A percentile compares a stretch with the other conserved stretches of the same genome.
phyloP scores from a whole-genome alignment of 2,888 invertebrate genomes.

The Thecophora atra region DNA sequence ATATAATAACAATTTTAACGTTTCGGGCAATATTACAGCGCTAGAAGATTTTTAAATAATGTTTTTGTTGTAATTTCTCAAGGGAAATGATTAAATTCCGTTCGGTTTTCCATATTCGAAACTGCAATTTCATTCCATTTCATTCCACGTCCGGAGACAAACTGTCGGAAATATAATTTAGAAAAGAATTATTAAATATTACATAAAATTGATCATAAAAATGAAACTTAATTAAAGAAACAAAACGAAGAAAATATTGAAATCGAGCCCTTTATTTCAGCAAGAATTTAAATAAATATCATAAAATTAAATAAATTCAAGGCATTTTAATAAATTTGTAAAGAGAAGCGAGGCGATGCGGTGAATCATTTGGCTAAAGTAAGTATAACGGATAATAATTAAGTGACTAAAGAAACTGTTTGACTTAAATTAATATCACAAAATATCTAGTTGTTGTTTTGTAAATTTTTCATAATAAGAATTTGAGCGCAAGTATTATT shows the following conservation, averaged over 20 bases:
- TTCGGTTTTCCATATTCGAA: neutral
- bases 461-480: too few species aligned
- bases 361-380: too few species aligned
- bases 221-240: slow-evolving; percentile 7
- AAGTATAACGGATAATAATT: too few species aligned
- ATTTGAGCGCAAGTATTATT: too few species aligned
- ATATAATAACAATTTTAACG: too few species aligned
- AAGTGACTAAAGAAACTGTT: too few species aligned
- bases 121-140: too few species aligned
- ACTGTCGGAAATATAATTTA: slow-evolving; percentile 13
- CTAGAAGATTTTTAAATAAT: slow-evolving; percentile 35
- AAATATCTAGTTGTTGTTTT: too few species aligned
- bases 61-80: slow-evolving; percentile 14
- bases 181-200: neutral
- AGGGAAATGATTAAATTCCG: slow-evolving; percentile 26
- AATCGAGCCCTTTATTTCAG: neutral
- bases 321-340: neutral
- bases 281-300: neutral
- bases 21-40: slow-evolving; percentile 17
- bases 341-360: neutral
- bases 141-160: too few species aligned
- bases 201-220: neutral
- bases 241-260: slow-evolving; percentile 9
- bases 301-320: slow-evolving; percentile 14
- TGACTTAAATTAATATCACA: too few species aligned